Evolutionary conservation across 2,797 vertebrate species (phyloP), one percentile per base, ranked within the genome.

Genomic region (Spea hammondii): DNA sequence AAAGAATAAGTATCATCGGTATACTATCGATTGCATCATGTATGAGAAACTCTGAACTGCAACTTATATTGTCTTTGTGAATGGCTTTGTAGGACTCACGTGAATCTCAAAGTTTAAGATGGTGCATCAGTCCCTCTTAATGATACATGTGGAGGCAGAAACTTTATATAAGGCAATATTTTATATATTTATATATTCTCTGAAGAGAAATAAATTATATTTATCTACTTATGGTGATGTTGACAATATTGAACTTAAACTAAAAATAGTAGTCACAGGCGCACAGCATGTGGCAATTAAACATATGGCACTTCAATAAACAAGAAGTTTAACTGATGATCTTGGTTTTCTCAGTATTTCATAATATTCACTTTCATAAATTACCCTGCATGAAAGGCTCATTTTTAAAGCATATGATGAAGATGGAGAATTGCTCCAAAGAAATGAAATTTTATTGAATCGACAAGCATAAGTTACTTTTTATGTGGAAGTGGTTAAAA

Each of bases 191-290:
- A 13, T 69, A 11, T 12, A 12, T 6, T 11, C 6, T 9, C 8
- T 11, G 55, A 13, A 10, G 9, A 45, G 17, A 46, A 57, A 11
- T n/a, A 13, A 72, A 12, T 45, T 65, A 44, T 76, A 46, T 76
- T 76, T 47, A 48, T 67, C 47, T 11, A 57, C 10, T 11, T 55
- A 75, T 66, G 11, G 32, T 46, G 51, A 46, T n/a, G 50, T 44
- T 75, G 32, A 54, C 64, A 66, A 74, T 65, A 53, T 65, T 74
- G 60, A 53, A 66, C 11, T 66, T 54, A 75, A 66, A 74, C 60
- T 74, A 54, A 74, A 65, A 74, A 74, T 74, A 74, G 72, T 10
- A 49, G 6, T 57, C 32, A 11, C 47, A 64, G 45, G 17, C 17
- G 50, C 64, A 49, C 48, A 51, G 32, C 72, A 74, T 74, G 65